Evolutionary conservation across 2,888 invertebrate genomes (phyloP).

Genomic region (Polymixis flavicincta): DNA sequence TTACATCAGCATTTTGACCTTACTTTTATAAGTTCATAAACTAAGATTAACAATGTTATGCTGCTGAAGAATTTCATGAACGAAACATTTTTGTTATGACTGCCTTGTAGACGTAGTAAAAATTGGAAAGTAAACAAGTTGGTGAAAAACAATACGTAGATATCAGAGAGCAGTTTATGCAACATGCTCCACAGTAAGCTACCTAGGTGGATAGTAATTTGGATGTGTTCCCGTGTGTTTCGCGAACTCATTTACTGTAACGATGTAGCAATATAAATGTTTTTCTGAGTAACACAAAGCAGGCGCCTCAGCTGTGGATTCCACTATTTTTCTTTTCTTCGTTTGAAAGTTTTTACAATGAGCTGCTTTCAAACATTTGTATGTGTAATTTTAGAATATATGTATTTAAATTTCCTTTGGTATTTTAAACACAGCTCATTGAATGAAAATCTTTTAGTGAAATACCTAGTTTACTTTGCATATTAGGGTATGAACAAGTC

Average conservation of each 20-base stretch:
- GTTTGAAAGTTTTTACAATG: conserved; percentile 35
- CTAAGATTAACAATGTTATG: conserved; percentile 25
- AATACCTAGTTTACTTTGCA: background rate
- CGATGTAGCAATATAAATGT: conserved; percentile 39
- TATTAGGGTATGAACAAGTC: conserved; percentile 8
- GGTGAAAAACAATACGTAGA: conserved; percentile 25
- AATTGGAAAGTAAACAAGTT: conserved; percentile 44
- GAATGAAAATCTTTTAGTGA: background rate
- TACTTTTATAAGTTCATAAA: conserved; percentile 27
- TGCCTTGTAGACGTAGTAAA: conserved; percentile 42
- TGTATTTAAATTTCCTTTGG: background rate
- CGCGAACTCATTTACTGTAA: conserved; percentile 49
- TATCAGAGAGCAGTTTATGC: conserved; percentile 15
- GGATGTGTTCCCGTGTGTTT: conserved; percentile 44
- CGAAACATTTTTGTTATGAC: conserved; percentile 37
- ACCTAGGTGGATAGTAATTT: conserved; percentile 33
- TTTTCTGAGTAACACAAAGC: conserved; percentile 50
- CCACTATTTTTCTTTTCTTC: conserved; percentile 36
- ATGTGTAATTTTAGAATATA: conserved; percentile 3
- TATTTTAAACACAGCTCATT: background rate
- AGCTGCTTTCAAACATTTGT: conserved; percentile 26
- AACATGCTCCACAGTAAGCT: conserved; percentile 9
- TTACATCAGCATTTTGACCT: conserved; percentile 3
- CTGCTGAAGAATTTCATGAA: conserved; percentile 27
- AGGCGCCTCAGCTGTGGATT: conserved; percentile 36